These are phyloP conservation scores for Masticophis lateralis DNA, from an alignment of 2,797 vertebrate genomes.

Conservation along the genomic window DNA sequence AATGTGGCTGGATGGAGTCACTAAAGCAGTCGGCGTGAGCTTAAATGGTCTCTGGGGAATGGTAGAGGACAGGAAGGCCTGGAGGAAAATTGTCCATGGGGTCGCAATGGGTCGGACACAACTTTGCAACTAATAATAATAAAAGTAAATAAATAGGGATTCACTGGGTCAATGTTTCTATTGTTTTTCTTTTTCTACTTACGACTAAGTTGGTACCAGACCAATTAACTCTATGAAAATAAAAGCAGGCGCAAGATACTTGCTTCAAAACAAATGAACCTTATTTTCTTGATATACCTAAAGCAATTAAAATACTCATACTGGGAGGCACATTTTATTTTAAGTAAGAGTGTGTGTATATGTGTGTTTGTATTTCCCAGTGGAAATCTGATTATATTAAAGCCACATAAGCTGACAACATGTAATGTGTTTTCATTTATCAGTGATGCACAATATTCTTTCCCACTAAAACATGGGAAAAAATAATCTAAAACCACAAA, in stretches of 20 bases:
- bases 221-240: constrained; percentile 24
- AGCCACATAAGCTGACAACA: neutral
- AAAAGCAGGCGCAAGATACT: constrained; percentile 30
- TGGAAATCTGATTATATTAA: neutral
- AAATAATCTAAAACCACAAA: neutral
- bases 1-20: too few relatives aligned
- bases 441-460: neutral
- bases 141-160: neutral
- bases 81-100: too few relatives aligned
- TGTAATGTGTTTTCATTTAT: neutral
- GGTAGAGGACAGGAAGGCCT: too few relatives aligned
- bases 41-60: too few relatives aligned
- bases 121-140: too few relatives aligned
- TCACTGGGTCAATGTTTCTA: constrained; percentile 22
- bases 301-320: neutral
- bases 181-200: neutral
- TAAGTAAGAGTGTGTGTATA: constrained; percentile 10
- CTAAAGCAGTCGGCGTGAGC: too few relatives aligned
- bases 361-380: neutral
- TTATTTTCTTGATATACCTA: constrained; percentile 4
- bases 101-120: too few relatives aligned
- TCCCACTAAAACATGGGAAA: neutral
- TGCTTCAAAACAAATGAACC: constrained; percentile 3
- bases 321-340: constrained; percentile 25
- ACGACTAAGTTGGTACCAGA: neutral